These are phyloP conservation scores for Heliconius aoede DNA, from an alignment of 2,888 invertebrate species.

Conservation along the genomic window DNA sequence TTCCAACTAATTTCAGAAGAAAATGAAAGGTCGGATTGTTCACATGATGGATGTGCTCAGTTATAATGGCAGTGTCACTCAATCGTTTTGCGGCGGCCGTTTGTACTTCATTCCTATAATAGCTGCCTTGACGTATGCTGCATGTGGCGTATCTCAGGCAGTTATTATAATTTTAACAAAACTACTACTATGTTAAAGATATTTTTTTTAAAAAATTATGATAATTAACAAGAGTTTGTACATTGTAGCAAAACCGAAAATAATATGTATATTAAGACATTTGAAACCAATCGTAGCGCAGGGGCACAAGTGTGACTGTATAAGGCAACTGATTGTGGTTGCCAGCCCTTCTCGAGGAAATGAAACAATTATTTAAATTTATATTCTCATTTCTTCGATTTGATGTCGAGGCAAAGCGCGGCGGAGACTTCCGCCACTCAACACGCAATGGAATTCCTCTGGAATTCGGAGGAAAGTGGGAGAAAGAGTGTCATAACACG, in stretches of 20 bases:
- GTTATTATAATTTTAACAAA: not conserved
- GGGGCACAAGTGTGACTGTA: too few relatives aligned
- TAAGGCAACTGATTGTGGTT: too few relatives aligned
- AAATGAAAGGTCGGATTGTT: not conserved
- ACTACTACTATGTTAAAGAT: not conserved
- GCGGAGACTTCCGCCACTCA: too few relatives aligned
- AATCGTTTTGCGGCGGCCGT: not conserved
- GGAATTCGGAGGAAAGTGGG: too few relatives aligned
- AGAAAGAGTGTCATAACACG: too few relatives aligned
- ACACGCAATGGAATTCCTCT: too few relatives aligned
- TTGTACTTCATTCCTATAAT: not conserved
- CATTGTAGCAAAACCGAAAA: not conserved
- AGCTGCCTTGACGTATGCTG: not conserved
- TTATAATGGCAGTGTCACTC: slow-evolving; percentile 11
- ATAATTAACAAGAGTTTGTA: not conserved
- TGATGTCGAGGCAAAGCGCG: too few relatives aligned
- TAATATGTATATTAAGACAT: too few relatives aligned
- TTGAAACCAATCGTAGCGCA: too few relatives aligned
- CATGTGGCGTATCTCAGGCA: slow-evolving; percentile 12
- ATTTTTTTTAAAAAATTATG: not conserved
- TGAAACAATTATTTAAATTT: too few relatives aligned
- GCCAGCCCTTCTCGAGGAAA: too few relatives aligned
- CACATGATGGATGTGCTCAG: not conserved
- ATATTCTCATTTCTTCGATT: too few relatives aligned
- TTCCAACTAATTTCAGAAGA: not conserved